Percentiles rank a stretch among this genome's conserved stretches.
Evolutionary conservation across 2,888 invertebrate species (phyloP).

Genomic region (Blastobasis lacticolella): DNA sequence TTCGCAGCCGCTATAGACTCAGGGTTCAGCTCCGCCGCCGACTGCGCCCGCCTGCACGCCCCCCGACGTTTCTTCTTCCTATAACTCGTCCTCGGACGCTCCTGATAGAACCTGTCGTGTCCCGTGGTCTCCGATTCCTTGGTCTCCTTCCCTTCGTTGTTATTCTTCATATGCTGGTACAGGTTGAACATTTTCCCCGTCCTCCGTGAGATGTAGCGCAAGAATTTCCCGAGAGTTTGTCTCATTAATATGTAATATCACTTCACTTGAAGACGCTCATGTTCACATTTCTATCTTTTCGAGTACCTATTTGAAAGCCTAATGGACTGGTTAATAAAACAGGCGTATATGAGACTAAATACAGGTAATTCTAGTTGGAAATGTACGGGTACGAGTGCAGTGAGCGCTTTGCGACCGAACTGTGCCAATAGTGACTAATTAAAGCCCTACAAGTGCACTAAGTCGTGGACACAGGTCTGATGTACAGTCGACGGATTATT

Average conservation of each 20-base stretch:
- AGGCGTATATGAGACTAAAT: background rate
- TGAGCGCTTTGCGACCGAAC: constrained; percentile 30
- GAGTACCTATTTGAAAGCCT: background rate
- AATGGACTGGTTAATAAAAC: no score
- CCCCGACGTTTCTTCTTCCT: constrained; percentile 72
- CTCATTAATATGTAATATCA: constrained; percentile 29
- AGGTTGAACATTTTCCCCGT: constrained; percentile 81
- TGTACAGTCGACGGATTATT: no score
- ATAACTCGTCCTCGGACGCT: constrained; percentile 69
- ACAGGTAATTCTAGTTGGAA: background rate
- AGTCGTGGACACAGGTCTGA: constrained; percentile 18
- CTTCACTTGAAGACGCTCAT: background rate
- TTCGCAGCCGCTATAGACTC: constrained; percentile 77
- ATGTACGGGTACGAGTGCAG: constrained; percentile 5
- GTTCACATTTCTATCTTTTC: constrained; percentile 3
- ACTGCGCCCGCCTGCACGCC: constrained; percentile 78
- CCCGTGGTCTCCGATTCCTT: constrained; percentile 80
- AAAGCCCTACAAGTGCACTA: constrained; percentile 50
- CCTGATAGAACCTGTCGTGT: constrained; percentile 86
- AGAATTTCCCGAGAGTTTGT: constrained; percentile 30
- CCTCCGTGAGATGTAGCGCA: constrained; percentile 25
- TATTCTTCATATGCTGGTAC: constrained; percentile 80
- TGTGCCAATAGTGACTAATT: constrained; percentile 60
- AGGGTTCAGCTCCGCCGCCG: constrained; percentile 79
- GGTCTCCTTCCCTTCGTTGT: constrained; percentile 68